Evolutionary conservation across 2,113 vertebrate genomes (phyloP).

Genomic region (Nematolebias whitei): DNA sequence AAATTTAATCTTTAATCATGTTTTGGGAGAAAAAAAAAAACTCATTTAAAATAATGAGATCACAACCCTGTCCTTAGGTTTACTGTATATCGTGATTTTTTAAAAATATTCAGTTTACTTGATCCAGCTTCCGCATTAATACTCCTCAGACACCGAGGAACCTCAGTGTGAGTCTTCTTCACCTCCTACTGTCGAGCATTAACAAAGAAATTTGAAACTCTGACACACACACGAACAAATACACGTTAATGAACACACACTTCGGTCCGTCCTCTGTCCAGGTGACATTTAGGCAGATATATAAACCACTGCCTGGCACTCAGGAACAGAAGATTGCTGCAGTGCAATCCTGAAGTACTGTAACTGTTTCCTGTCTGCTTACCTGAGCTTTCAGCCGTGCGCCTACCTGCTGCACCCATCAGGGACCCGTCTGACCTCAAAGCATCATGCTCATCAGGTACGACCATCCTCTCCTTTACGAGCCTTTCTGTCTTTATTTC

Average conservation of each 20-base stretch:
- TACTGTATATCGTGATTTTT: background rate
- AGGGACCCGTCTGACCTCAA: conserved; percentile 57
- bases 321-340: conserved; percentile 29
- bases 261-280: conserved; percentile 30
- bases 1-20: background rate
- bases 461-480: conserved; percentile 1
- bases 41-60: background rate
- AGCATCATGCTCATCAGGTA: conserved; percentile 78
- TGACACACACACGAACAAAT: conserved; percentile 6
- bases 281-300: conserved; percentile 64
- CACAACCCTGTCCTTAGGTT: background rate
- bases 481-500: background rate
- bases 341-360: conserved; percentile 31
- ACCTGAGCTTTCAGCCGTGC: conserved; percentile 21
- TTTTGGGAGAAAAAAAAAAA: too few relatives aligned
- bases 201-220: conserved; percentile 39
- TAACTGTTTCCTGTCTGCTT: conserved; percentile 19
- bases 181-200: conserved; percentile 4
- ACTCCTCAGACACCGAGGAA: conserved; percentile 16
- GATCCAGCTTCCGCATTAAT: background rate
- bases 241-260: background rate
- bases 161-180: conserved; percentile 22
- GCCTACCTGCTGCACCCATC: conserved; percentile 34
- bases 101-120: background rate
- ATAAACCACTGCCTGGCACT: conserved; percentile 38